Percentiles rank a stretch among this genome's conserved stretches.
Evolutionary conservation across 1,140 invertebrate species (phyloP).

Genomic region (Parapsyche elsis): DNA sequence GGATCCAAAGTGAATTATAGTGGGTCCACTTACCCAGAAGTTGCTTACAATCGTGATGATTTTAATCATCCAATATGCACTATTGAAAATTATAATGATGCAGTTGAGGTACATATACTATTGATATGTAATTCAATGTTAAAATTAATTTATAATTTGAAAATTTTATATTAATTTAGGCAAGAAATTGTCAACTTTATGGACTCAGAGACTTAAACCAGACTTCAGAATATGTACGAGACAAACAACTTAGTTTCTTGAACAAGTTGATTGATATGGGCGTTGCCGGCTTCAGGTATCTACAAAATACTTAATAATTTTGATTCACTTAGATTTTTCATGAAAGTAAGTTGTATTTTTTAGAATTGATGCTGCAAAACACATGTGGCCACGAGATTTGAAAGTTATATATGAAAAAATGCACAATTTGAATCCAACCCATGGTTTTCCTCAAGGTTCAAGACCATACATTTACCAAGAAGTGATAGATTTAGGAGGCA

Average conservation of each 20-base stretch:
- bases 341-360: background rate
- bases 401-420: conserved; percentile 64
- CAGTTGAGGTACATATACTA: conserved; percentile 57
- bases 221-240: conserved; percentile 68
- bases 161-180: conserved; percentile 57
- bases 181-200: conserved; percentile 72
- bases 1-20: conserved; percentile 64
- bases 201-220: conserved; percentile 75
- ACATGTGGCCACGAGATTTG: conserved; percentile 74
- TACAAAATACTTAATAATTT: too few relatives aligned
- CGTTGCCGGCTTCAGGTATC: conserved; percentile 74
- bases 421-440: conserved; percentile 65
- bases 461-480: conserved; percentile 76
- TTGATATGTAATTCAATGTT: conserved; percentile 55
- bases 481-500: conserved; percentile 74
- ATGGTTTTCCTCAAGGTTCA: conserved; percentile 64
- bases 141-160: conserved; percentile 40
- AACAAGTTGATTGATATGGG: conserved; percentile 72
- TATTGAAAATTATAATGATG: conserved; percentile 61
- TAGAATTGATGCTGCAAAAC: conserved; percentile 72
- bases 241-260: conserved; percentile 69
- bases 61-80: conserved; percentile 67
- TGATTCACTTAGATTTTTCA: too few relatives aligned
- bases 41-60: conserved; percentile 64
- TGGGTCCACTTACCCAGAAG: conserved; percentile 62